Percentiles rank a stretch among this genome's conserved stretches.
Evolutionary conservation across 64 coral and sea anemone species (phyloP).

Genomic region (Orbicella faveolata): DNA sequence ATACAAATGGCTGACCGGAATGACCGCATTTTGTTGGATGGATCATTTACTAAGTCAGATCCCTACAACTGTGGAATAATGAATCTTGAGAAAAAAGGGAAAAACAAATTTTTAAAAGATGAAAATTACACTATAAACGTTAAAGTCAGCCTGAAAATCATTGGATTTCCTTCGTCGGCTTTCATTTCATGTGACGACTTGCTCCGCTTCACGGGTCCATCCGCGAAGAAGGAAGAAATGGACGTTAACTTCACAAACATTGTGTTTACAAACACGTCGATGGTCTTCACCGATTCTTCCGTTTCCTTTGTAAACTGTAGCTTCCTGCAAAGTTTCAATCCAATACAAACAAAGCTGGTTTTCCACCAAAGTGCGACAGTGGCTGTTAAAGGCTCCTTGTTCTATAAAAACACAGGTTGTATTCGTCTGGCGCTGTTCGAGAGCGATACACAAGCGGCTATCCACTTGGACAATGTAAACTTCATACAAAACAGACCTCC

Average conservation of each 20-base stretch:
- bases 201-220: not conserved
- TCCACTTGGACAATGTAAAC: not conserved
- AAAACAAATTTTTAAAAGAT: not conserved
- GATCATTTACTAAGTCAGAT: not conserved
- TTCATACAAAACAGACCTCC: not conserved
- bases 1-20: constrained; percentile 1
- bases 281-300: not conserved
- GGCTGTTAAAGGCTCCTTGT: not conserved
- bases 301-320: constrained; percentile 18
- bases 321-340: not conserved
- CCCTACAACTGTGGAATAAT: not conserved
- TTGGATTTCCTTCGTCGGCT: not conserved
- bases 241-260: not conserved
- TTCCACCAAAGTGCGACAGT: not conserved
- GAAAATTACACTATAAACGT: not conserved
- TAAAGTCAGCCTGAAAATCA: not conserved
- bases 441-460: too few species aligned
- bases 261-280: not conserved
- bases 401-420: not conserved
- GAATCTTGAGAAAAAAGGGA: not conserved
- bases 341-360: not conserved
- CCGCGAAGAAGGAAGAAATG: not conserved
- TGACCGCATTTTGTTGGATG: constrained; percentile 11
- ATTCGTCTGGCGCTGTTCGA: not conserved
- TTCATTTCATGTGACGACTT: not conserved